Percentiles rank a stretch among this genome's conserved stretches.
phyloP scores from a whole-genome alignment of 2,113 vertebrate species.

The Pan troglodytes region NHGRI_mPanTro3-v2.1_pri NC_072402.2:161982001-161982500 shows the following conservation, averaged over 20 bases:
- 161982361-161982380: conserved; percentile 20
- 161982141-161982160: neutral
- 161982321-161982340: neutral
- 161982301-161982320: neutral
- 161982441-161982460: neutral
- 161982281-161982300: neutral
- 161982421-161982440: neutral
- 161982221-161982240: neutral
- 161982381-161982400: neutral
- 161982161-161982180: neutral
- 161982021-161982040: neutral
- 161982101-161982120: neutral
- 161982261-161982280: conserved; percentile 1
- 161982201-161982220: neutral
- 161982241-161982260: neutral
- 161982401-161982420: neutral
- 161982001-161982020: neutral
- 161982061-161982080: neutral
- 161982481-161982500: neutral
- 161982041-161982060: neutral
- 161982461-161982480: conserved; percentile 12
- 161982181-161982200: neutral
- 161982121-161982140: neutral
- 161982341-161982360: neutral
- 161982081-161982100: neutral